These are phyloP conservation scores for Smutsia gigantea DNA, from an alignment of 2,797 vertebrate genomes.

Conservation along the genomic window DNA sequence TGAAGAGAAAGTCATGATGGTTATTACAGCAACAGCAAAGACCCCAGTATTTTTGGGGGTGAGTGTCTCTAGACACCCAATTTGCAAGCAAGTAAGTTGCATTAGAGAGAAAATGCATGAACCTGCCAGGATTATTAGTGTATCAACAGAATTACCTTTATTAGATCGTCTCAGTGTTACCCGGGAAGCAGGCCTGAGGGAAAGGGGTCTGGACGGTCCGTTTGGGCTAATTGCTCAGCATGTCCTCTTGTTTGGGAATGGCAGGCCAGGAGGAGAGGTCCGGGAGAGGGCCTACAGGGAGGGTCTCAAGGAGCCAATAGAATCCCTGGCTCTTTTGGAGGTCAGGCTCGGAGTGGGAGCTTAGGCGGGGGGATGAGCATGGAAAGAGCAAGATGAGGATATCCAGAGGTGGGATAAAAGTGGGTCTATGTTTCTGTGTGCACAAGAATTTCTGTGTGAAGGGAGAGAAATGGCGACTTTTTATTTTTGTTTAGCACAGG, in stretches of 20 bases:
- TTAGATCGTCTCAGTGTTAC: neutral
- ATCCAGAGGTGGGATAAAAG: neutral
- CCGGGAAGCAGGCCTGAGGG: neutral
- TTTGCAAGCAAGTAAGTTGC: slow-evolving; percentile 45
- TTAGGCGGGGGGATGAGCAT: neutral
- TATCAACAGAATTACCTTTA: slow-evolving; percentile 63
- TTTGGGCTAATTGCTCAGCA: neutral
- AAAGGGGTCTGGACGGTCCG: neutral
- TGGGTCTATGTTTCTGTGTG: neutral
- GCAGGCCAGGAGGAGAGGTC: neutral
- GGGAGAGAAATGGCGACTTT: neutral
- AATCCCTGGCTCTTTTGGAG: neutral
- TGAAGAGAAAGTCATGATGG: neutral
- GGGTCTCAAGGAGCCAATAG: neutral
- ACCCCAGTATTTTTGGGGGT: neutral
- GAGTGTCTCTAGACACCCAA: slow-evolving; percentile 29
- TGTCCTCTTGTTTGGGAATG: neutral
- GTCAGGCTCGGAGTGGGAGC: neutral
- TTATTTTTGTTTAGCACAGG: neutral
- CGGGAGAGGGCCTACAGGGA: neutral
- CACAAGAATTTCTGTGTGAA: neutral
- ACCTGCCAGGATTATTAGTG: slow-evolving; percentile 26
- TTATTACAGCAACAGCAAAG: neutral
- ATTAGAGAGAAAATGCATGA: neutral
- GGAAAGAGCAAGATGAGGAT: neutral